Conservation (phyloP, 2,797 vertebrate genomes). For the Peromyscus nudipes region DNA sequence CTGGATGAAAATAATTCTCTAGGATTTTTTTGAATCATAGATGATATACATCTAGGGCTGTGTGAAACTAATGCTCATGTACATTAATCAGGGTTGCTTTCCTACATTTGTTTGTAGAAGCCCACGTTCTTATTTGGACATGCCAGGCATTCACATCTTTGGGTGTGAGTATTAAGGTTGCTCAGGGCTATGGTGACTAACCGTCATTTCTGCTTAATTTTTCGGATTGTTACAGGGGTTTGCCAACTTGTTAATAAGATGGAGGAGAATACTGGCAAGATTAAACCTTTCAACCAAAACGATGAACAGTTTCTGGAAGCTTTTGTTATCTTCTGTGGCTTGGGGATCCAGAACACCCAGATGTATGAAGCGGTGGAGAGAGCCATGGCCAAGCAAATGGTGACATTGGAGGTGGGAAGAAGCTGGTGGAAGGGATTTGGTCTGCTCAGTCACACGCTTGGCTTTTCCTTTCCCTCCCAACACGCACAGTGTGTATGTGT, state of each 20-base stretch:
- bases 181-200: not conserved
- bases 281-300: conserved; percentile 97
- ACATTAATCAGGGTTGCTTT: not conserved
- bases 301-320: conserved; percentile 99
- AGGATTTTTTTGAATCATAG: conserved; percentile 58
- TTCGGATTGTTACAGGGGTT: conserved; percentile 90
- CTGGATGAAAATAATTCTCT: conserved; percentile 76
- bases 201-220: not conserved
- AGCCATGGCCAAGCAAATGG: conserved; percentile 98
- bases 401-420: conserved; percentile 95
- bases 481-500: not conserved
- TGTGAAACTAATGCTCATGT: not conserved
- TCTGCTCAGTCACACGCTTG: rapidly evolving
- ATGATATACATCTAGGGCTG: not conserved
- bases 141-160: not conserved
- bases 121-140: not conserved
- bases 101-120: not conserved
- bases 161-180: not conserved
- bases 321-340: conserved; percentile 98
- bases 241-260: conserved; percentile 98
- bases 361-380: conserved; percentile 98
- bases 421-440: rapidly evolving
- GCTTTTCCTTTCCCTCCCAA: too few relatives aligned
- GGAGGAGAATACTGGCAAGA: conserved; percentile 92
- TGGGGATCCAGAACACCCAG: conserved; percentile 99